phyloP scores from a whole-genome alignment of 2,888 invertebrate genomes.

The Epsilonema sp. region DNA sequence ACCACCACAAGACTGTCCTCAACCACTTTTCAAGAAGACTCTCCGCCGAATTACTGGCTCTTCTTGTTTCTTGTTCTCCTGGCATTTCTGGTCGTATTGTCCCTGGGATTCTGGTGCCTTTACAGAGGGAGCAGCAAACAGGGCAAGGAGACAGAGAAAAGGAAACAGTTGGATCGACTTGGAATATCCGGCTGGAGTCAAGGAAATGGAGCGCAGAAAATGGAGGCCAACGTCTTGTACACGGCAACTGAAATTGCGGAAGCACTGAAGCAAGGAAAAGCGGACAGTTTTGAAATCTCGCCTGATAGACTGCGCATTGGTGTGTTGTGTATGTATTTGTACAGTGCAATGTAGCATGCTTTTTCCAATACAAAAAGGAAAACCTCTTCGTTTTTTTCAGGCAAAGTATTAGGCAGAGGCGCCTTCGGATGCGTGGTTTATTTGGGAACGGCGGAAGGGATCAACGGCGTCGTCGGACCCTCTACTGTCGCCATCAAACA shows the following conservation, averaged over 20 bases:
- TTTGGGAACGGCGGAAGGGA: slow-evolving; percentile 42
- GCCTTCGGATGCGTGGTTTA: slow-evolving; percentile 51
- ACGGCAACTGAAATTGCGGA: slow-evolving; percentile 16
- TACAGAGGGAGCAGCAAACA: too few relatives aligned
- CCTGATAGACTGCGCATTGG: slow-evolving; percentile 7
- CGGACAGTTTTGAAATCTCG: slow-evolving; percentile 5
- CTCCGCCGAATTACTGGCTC: too few relatives aligned
- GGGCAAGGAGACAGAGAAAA: too few relatives aligned
- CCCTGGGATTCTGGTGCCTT: too few relatives aligned
- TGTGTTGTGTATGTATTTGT: background rate
- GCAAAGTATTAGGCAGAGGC: slow-evolving; percentile 46
- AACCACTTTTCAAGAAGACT: too few relatives aligned
- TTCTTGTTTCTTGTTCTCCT: too few relatives aligned
- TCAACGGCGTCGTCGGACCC: slow-evolving; percentile 36
- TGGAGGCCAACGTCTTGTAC: slow-evolving; percentile 20
- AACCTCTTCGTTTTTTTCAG: slow-evolving; percentile 14
- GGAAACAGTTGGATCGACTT: too few relatives aligned
- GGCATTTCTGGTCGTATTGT: too few relatives aligned
- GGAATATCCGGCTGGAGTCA: too few relatives aligned
- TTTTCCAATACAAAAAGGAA: background rate
- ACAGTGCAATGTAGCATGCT: background rate
- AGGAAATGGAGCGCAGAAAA: too few relatives aligned
- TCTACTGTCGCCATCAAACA: slow-evolving; percentile 51
- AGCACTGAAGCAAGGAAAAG: slow-evolving; percentile 14
- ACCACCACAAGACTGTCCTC: too few relatives aligned